Base-by-base conservation (phyloP, 2,113 vertebrate genomes). In the Ia io region DNA sequence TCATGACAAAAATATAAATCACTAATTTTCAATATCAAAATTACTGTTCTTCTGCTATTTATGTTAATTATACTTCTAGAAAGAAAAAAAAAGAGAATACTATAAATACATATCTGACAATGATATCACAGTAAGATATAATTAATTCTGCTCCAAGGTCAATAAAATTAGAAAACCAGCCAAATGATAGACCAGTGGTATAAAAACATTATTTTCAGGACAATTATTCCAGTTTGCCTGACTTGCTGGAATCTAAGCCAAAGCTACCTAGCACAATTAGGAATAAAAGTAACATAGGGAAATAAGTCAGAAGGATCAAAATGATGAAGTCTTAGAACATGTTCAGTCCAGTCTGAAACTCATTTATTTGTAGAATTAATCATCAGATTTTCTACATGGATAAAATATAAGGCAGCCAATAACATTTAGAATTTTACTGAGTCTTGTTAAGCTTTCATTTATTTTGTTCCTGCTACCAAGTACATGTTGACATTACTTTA, bases 111-210 rank as follows among this genome's bases (percentile, higher is more conserved):
- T 37, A 35, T 44, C n/a, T 91, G 30, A 61, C 53, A 51, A 16
- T 73, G 42, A 71, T 37, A 93, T 1, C 28, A 71, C 91, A 79
- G n/a, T 71, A 93, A 85, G 49, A 84, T 18, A 42, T 56, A 93
- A 86, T 61, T 86, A 91, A 71, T 78, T 88, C 44, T 88, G 37
- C 78, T 73, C 13, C 51, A 90, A 91, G 82, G 14, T 5, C 78
- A 78, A 74, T 25, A 77, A 90, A 85, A 88, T 85, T 42, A 96
- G 78, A 80, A 91, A 84, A 79, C 9, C 59, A 90, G 35, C 5
- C 69, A 90, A 85, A 77, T 56, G 70, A 90, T 71, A 83, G 37
- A 13, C 42, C 9, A 79, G 70, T 30, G 71, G 20, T 63, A 77
- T 40, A 84, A 73, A 93, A 53, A 67, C 28, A 56, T 87, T 84